These are phyloP conservation scores for Dione juno DNA, from an alignment of 2,888 invertebrate genomes.

Conservation along the genomic window DNA sequence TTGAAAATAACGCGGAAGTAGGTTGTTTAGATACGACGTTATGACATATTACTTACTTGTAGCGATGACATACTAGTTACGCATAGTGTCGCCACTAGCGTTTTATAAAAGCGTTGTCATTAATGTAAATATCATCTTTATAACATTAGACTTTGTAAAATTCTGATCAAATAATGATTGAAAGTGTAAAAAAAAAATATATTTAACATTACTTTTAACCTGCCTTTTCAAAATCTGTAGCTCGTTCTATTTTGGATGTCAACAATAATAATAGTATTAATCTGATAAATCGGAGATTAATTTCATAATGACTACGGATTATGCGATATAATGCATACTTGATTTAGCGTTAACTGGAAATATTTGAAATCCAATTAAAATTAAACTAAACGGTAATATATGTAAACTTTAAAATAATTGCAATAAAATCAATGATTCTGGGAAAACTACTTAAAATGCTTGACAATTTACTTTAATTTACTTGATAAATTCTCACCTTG, in stretches of 20 bases:
- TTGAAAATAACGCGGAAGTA: conserved; percentile 14
- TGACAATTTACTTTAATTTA: conserved; percentile 1
- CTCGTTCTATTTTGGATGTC: no score
- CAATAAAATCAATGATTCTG: no score
- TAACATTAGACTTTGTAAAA: neutral
- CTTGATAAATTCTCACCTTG: conserved; percentile 4
- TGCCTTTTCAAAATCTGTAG: no score
- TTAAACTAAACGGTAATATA: neutral
- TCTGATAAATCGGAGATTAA: conserved; percentile 1
- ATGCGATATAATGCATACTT: neutral
- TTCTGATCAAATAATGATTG: neutral
- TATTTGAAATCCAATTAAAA: neutral
- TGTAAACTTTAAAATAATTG: no score
- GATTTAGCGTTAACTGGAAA: neutral
- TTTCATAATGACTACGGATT: neutral
- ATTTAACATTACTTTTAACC: no score
- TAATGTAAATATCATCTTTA: neutral
- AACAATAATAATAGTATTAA: neutral
- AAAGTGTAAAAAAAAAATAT: no score
- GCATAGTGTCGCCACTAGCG: neutral
- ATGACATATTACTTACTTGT: conserved; percentile 12
- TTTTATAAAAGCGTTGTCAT: conserved; percentile 4
- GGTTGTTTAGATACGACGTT: conserved; percentile 7
- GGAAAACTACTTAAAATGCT: neutral
- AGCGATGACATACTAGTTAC: conserved; percentile 9